Evolutionary conservation across 1,140 invertebrate species (phyloP), one percentile per base, ranked within the genome.

Genomic region (Stegodyphus dumicola): DNA sequence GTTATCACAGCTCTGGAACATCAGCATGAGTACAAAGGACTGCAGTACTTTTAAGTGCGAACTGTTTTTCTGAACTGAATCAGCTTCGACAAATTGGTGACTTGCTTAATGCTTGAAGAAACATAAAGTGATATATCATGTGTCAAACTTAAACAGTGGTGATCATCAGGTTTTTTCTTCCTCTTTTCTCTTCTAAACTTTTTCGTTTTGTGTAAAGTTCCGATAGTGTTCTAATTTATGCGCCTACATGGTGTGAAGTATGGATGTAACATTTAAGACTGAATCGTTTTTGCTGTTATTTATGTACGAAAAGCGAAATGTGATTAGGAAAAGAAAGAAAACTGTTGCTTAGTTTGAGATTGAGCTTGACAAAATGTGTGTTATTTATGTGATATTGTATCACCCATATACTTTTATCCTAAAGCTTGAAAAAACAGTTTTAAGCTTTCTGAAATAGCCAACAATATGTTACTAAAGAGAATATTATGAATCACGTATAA

Each of bases 101-200:
- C 33, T 33, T 60, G 56, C 9, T 15, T 60, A 15, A 60, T 5
- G 56, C 56, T 33, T 33, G 53, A 74, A 1, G 33, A 9, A 74
- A 52, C 51, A 17, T 33, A 49, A 64, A 83, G 79, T 83, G 79
- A 83, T 83, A 83, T 83, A 49, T 65, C 70, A 74, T 83, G 79
- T 83, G 79, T 83, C 79, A 83, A 83, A 83, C 56, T 74, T 71
- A 18, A 17, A 60, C 56, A 60, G 56, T 13, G 18, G 67, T 74
- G 71, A 17, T 11, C 51, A 70, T 48, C 33, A 33, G 33, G 33
- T 33, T 33, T 33, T 33, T 33, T 66, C n/a, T 15, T 66, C 15
- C 18, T n/a, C 7, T 66, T 66, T 13, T 66, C 65, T n/a, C 9
- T 33, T 49, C 33, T 17, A 53, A 15, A 67, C 49, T n/a, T 15